phyloP scores from a whole-genome alignment of 2,888 invertebrate species.

The Lasiommata megera region DNA sequence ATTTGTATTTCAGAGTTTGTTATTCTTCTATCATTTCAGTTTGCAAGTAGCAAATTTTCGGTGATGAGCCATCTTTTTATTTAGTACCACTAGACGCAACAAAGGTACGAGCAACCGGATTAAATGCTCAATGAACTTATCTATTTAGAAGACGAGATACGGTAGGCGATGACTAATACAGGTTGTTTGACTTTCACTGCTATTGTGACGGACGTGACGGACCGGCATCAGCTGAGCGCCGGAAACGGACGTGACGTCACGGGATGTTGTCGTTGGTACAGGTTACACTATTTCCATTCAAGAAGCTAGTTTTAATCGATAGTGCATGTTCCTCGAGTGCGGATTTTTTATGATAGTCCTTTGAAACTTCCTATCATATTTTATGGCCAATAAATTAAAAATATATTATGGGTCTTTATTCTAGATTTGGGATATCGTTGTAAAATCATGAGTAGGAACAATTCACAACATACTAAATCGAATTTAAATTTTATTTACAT shows the following conservation, averaged over 20 bases:
- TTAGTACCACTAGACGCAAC: no score
- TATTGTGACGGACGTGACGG: slow-evolving; percentile 37
- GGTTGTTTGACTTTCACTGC: slow-evolving; percentile 43
- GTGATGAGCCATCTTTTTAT: no score
- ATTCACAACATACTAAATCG: no score
- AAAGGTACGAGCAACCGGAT: neutral
- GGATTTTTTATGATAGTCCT: neutral
- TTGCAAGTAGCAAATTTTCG: no score
- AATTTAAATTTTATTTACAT: no score
- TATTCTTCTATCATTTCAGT: no score
- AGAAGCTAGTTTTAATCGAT: slow-evolving; percentile 12
- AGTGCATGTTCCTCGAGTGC: neutral
- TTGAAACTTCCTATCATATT: no score
- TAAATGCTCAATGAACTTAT: slow-evolving; percentile 5
- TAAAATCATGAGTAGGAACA: no score
- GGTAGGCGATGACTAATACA: slow-evolving; percentile 23
- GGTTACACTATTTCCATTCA: slow-evolving; percentile 18
- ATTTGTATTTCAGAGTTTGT: no score
- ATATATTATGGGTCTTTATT: no score
- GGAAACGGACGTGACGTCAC: slow-evolving; percentile 75
- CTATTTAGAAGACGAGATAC: slow-evolving; percentile 9
- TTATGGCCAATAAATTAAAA: no score
- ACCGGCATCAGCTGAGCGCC: slow-evolving; percentile 60
- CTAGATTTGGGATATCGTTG: no score
- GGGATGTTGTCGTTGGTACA: slow-evolving; percentile 48